These are phyloP conservation scores for Osmerus eperlanus DNA, from an alignment of 2,113 vertebrate genomes.

Conservation along the genomic window DNA sequence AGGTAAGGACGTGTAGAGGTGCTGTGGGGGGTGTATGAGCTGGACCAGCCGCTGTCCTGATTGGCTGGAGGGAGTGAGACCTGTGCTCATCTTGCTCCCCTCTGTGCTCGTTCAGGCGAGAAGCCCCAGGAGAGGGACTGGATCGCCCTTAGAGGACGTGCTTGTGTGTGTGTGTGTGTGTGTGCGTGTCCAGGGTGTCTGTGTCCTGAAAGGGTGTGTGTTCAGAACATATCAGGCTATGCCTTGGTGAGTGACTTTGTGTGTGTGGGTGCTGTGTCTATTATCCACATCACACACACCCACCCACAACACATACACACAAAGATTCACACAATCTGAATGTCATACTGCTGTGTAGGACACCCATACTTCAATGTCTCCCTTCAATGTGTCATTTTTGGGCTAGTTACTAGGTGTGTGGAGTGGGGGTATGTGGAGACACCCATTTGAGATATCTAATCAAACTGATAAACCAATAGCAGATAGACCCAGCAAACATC, in stretches of 20 bases:
- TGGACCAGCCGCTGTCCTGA: constrained; percentile 52
- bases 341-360: too few relatives aligned
- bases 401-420: neutral
- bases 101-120: constrained; percentile 55
- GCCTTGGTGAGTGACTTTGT: constrained; percentile 10
- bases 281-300: neutral
- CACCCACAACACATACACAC: neutral
- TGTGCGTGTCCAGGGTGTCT: neutral
- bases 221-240: neutral
- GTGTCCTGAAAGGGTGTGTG: neutral
- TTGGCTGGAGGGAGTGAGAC: constrained; percentile 52
- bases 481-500: constrained; percentile 49
- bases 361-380: too few relatives aligned
- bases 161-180: constrained; percentile 1
- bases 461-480: constrained; percentile 49
- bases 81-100: constrained; percentile 54
- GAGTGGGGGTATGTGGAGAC: neutral
- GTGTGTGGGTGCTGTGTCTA: neutral
- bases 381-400: too few relatives aligned
- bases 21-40: constrained; percentile 24
- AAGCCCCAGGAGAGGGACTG: constrained; percentile 23
- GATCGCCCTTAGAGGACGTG: constrained; percentile 31
- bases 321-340: too few relatives aligned
- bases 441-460: neutral
- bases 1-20: too few relatives aligned